Conservation (phyloP, 1,140 invertebrate genomes). For the Neelides sp. region DNA sequence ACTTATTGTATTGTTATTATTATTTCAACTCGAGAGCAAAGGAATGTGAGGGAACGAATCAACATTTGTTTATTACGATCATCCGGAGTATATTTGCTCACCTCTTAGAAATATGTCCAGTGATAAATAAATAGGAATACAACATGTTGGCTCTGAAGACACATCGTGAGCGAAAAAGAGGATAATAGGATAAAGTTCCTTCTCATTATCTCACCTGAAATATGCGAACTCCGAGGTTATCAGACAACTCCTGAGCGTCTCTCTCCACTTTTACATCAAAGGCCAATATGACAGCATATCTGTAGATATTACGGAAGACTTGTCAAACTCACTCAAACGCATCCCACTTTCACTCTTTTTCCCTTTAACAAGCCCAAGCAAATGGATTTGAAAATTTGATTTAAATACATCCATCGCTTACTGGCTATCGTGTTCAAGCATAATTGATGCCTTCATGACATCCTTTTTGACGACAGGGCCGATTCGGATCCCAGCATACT, state of each 20-base stretch:
- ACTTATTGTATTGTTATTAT: too few relatives aligned
- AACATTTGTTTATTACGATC: too few relatives aligned
- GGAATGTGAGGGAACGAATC: neutral
- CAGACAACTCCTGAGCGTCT: conserved; percentile 91
- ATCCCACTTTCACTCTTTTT: too few relatives aligned
- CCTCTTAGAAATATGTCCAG: neutral
- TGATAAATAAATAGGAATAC: neutral
- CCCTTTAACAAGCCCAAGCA: too few relatives aligned
- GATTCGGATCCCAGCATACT: conserved; percentile 97
- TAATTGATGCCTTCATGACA: conserved; percentile 97
- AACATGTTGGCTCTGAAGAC: too few relatives aligned
- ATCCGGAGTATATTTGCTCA: neutral
- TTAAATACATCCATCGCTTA: conserved; percentile 44
- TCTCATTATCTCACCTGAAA: conserved; percentile 22
- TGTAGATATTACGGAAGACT: too few relatives aligned
- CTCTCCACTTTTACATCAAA: conserved; percentile 98
- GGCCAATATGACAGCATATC: conserved; percentile 92
- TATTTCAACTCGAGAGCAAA: too few relatives aligned
- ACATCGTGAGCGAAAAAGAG: too few relatives aligned
- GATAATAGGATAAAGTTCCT: too few relatives aligned
- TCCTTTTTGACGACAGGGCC: conserved; percentile 98
- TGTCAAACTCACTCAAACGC: too few relatives aligned
- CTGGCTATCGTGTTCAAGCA: conserved; percentile 96
- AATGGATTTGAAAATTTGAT: neutral
- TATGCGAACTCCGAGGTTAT: conserved; percentile 22